Evolutionary conservation across 2,888 invertebrate genomes (phyloP).

Genomic region (Sminthurides aquaticus): DNA sequence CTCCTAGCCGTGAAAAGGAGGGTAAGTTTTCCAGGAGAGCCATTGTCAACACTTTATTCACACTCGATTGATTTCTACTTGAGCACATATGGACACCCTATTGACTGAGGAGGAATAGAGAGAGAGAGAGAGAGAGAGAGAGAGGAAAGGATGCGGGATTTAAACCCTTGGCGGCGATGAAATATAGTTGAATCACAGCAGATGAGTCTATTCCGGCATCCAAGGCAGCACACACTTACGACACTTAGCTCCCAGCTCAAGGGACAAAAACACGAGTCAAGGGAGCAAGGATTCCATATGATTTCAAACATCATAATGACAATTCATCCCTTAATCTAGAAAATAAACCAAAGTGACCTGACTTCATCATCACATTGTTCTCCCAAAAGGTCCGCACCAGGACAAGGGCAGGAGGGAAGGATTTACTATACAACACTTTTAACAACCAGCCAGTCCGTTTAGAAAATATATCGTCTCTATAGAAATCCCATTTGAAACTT

Average conservation of each 20-base stretch:
- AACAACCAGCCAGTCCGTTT: too few relatives aligned
- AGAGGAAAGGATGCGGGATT: too few relatives aligned
- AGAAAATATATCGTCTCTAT: too few relatives aligned
- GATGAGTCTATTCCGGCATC: too few relatives aligned
- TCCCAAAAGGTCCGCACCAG: background rate
- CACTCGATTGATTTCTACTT: conserved; percentile 25
- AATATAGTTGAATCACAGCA: background rate
- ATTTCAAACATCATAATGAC: background rate
- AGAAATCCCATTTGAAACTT: background rate
- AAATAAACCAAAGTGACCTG: background rate
- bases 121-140: too few relatives aligned
- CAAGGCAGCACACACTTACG: too few relatives aligned
- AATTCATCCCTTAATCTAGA: background rate
- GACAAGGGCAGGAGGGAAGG: too few relatives aligned
- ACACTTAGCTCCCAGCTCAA: too few relatives aligned
- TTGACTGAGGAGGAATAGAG: conserved; percentile 5
- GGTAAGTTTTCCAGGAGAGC: conserved; percentile 22
- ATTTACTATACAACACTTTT: too few relatives aligned
- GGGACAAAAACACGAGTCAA: background rate
- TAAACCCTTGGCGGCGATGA: too few relatives aligned
- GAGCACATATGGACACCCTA: conserved; percentile 23
- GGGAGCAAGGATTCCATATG: background rate
- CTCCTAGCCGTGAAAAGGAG: conserved; percentile 6
- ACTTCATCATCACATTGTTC: background rate
- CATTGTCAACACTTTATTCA: conserved; percentile 29